Evolutionary conservation across 2,888 invertebrate species (phyloP).

Genomic region (Meteorus colon): DNA sequence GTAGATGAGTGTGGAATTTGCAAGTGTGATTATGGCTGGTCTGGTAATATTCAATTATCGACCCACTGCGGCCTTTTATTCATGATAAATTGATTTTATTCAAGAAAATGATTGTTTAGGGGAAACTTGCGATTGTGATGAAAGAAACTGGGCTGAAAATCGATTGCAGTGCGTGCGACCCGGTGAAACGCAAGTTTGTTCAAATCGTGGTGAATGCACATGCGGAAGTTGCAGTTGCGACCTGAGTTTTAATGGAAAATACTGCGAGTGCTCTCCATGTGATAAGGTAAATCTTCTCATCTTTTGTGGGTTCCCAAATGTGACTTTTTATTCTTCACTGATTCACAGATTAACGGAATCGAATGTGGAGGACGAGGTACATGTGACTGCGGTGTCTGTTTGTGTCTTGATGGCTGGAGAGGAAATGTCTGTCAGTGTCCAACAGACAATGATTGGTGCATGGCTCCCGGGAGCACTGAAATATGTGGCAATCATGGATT

Average conservation of each 20-base stretch:
- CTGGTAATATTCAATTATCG: slow-evolving; percentile 52
- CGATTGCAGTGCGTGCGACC: slow-evolving; percentile 76
- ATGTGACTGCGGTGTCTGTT: slow-evolving; percentile 60
- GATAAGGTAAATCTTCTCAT: slow-evolving; percentile 69
- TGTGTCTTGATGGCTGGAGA: slow-evolving; percentile 59
- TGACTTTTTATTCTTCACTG: not conserved
- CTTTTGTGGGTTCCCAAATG: not conserved
- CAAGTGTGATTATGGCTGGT: slow-evolving; percentile 79
- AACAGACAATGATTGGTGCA: slow-evolving; percentile 54
- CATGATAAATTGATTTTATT: slow-evolving; percentile 21
- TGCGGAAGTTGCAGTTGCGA: slow-evolving; percentile 86
- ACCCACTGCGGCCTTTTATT: not conserved
- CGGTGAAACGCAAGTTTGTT: slow-evolving; percentile 76
- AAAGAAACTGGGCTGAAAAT: slow-evolving; percentile 73
- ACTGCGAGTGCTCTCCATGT: slow-evolving; percentile 79
- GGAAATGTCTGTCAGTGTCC: slow-evolving; percentile 61
- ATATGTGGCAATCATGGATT: slow-evolving; percentile 61
- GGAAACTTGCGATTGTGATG: slow-evolving; percentile 77
- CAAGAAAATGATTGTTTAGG: slow-evolving; percentile 63
- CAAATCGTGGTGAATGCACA: slow-evolving; percentile 84
- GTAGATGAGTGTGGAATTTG: slow-evolving; percentile 80
- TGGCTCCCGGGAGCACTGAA: slow-evolving; percentile 60
- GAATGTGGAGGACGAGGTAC: slow-evolving; percentile 60
- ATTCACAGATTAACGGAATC: slow-evolving; percentile 56
- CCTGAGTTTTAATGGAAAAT: slow-evolving; percentile 76